Evolutionary conservation across 2,113 vertebrate genomes (phyloP).

Genomic region (Microtus ochrogaster): DNA sequence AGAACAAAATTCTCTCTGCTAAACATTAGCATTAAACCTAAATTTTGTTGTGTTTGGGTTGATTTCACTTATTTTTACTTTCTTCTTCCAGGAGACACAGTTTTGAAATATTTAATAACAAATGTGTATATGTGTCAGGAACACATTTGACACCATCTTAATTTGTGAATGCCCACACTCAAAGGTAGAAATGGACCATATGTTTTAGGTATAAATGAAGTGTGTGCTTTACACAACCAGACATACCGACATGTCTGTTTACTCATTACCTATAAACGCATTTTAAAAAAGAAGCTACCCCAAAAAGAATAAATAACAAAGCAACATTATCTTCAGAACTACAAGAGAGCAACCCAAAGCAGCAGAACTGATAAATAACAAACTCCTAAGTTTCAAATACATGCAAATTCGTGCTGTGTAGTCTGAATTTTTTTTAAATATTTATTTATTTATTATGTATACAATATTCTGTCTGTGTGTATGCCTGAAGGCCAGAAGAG

Average conservation of each 20-base stretch:
- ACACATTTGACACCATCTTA: neutral
- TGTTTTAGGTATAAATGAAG: neutral
- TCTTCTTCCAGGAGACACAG: neutral
- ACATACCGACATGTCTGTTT: neutral
- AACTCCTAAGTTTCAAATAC: neutral
- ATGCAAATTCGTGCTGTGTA: neutral
- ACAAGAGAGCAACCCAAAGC: neutral
- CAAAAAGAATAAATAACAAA: neutral
- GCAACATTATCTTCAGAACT: neutral
- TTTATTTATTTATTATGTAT: too few species aligned
- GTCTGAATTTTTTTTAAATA: neutral
- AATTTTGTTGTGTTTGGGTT: neutral
- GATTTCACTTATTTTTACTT: neutral
- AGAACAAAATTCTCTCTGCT: neutral
- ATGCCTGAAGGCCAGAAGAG: too few species aligned
- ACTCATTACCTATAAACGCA: neutral
- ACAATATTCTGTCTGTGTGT: too few species aligned
- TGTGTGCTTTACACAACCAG: neutral
- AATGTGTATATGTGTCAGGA: neutral
- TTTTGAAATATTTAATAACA: neutral
- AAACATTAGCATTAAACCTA: neutral
- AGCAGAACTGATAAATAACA: neutral
- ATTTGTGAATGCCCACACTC: neutral
- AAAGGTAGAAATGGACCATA: neutral
- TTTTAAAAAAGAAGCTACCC: neutral